phyloP scores from a whole-genome alignment of 1,140 invertebrate species.

The Ceratosolen fusciceps region DNA sequence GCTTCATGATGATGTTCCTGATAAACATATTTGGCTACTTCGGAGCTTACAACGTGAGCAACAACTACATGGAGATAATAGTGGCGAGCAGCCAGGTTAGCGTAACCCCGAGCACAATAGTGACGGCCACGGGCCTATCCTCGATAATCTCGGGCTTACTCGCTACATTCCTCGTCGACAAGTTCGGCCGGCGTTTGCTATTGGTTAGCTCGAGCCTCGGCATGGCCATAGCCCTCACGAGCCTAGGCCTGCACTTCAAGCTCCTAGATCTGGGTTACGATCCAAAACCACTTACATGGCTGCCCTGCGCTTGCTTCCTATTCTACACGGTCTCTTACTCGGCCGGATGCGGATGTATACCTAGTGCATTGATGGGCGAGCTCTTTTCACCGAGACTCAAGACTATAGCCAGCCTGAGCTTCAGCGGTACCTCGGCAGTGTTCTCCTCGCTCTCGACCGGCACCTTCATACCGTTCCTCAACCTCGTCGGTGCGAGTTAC shows the following conservation, averaged over 20 bases:
- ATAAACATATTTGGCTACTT: constrained; percentile 61
- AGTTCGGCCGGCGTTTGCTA: constrained; percentile 60
- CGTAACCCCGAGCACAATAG: constrained; percentile 60
- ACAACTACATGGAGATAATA: constrained; percentile 66
- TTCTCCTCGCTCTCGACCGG: constrained; percentile 75
- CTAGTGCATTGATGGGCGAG: constrained; percentile 65
- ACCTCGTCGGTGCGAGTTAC: constrained; percentile 59
- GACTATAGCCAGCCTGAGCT: constrained; percentile 69
- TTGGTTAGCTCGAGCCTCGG: constrained; percentile 61
- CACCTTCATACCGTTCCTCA: constrained; percentile 70
- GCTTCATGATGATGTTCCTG: constrained; percentile 54
- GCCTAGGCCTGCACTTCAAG: constrained; percentile 70
- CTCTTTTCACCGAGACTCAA: constrained; percentile 67
- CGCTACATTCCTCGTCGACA: constrained; percentile 62
- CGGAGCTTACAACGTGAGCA: constrained; percentile 61
- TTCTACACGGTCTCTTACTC: constrained; percentile 59
- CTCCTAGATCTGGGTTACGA: constrained; percentile 57
- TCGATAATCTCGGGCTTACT: constrained; percentile 59
- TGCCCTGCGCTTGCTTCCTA: constrained; percentile 63
- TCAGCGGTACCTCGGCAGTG: constrained; percentile 68
- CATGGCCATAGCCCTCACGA: constrained; percentile 56
- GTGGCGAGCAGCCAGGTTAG: constrained; percentile 57
- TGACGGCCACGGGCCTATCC: constrained; percentile 59
- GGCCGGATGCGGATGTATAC: constrained; percentile 63
- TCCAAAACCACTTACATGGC: constrained; percentile 61